Evolutionary conservation across 2,797 vertebrate genomes (phyloP).

Genomic region (Dryobates pubescens): DNA sequence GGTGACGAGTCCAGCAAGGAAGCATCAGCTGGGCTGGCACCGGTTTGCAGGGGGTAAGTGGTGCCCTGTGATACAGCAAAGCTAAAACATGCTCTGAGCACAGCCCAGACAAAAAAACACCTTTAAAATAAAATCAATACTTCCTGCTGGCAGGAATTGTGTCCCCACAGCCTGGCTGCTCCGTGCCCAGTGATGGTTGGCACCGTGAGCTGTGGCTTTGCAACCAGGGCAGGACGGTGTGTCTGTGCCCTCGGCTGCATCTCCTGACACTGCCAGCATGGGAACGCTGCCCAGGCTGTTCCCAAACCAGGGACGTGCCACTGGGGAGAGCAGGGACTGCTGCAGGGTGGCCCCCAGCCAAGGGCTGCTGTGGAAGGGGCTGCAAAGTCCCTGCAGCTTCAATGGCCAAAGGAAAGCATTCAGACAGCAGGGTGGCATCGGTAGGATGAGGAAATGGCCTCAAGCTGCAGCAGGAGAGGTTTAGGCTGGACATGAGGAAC

Average conservation of each 20-base stretch:
- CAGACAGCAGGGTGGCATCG: fast-evolving
- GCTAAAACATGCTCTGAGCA: background rate
- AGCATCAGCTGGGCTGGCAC: background rate
- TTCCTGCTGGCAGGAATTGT: background rate
- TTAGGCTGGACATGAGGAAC: too few relatives aligned
- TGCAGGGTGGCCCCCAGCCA: background rate
- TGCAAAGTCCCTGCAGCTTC: fast-evolving
- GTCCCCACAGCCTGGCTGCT: fast-evolving
- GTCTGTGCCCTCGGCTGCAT: fast-evolving
- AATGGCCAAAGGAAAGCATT: background rate
- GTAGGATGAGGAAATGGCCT: too few relatives aligned
- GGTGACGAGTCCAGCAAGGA: background rate
- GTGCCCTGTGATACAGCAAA: fast-evolving
- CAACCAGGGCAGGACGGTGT: background rate
- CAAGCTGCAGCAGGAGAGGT: too few relatives aligned
- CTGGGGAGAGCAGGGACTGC: background rate
- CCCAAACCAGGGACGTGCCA: background rate
- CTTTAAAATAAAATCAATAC: background rate
- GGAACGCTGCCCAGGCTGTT: background rate
- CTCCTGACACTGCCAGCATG: background rate
- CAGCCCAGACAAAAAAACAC: background rate
- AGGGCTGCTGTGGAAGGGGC: background rate
- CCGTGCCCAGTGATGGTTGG: fast-evolving
- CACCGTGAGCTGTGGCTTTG: fast-evolving
- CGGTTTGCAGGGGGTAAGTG: fast-evolving